These are phyloP conservation scores for Laupala kohalensis DNA, from an alignment of 1,140 invertebrate genomes.

Conservation along the genomic window DNA sequence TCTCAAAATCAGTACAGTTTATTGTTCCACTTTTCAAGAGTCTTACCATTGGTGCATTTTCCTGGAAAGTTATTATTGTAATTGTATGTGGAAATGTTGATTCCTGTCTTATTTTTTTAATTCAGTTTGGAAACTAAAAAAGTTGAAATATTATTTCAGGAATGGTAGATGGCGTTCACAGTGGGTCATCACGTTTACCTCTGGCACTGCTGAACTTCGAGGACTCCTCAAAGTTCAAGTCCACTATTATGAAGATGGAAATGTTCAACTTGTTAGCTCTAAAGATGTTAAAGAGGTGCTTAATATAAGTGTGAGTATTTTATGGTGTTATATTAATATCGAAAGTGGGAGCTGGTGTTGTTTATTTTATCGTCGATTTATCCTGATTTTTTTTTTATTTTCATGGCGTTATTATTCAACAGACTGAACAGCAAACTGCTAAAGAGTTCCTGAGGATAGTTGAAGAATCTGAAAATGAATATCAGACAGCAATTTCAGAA, in stretches of 20 bases:
- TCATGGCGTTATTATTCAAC: not conserved
- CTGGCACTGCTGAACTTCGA: conserved; percentile 58
- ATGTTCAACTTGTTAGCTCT: conserved; percentile 92
- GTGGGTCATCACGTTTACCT: conserved; percentile 77
- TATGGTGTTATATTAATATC: not conserved
- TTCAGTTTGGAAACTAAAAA: too few species aligned
- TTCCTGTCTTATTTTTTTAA: too few species aligned
- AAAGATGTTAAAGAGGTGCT: conserved; percentile 47
- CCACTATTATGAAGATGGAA: conserved; percentile 99
- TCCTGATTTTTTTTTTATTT: not conserved
- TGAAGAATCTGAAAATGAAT: conserved; percentile 83
- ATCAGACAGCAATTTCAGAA: conserved; percentile 90
- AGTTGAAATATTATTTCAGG: not conserved
- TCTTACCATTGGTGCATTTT: too few species aligned
- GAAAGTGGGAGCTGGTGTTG: not conserved
- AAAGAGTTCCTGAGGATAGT: conserved; percentile 82
- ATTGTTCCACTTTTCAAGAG: too few species aligned
- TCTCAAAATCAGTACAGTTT: too few species aligned
- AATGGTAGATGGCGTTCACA: conserved; percentile 97
- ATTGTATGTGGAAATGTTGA: too few species aligned
- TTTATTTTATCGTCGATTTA: not conserved
- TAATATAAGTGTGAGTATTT: not conserved
- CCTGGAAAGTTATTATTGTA: too few species aligned
- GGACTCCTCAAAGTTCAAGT: conserved; percentile 88
- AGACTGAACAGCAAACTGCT: conserved; percentile 31